Base-by-base conservation (phyloP, 2,888 invertebrate species). In the Scotopteryx bipunctaria region DNA sequence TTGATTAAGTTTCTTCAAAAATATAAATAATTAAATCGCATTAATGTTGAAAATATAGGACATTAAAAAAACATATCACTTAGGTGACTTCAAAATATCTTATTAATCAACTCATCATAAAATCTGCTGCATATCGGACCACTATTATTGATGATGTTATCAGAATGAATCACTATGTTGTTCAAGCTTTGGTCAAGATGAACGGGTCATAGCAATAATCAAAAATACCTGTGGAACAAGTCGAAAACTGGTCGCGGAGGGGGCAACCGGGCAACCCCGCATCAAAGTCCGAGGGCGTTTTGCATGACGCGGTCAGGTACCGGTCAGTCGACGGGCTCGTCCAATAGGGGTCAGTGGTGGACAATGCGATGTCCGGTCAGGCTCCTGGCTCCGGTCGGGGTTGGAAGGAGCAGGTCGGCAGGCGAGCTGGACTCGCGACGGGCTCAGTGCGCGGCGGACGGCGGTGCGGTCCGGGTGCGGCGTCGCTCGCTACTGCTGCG, bases 401-500 rank as follows among this genome's bases (percentile, higher is more conserved):
- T 75, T 67, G 35, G 68, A 62, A 44, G 69, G 69, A 78, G 71
- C 82, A 73, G 81, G 78, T 80, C 73, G 55, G 61, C 60, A 13
- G 61, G 48, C 37, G 50, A 29, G 56, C 36, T 51, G 58, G 53
- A 61, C 55, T 15, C 9, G 63, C 50, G 51, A 25, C 41, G 31
- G 52, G 65, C 63, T 67, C 70, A 71, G 69, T 72, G 76, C 72
- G 70, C 72, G 74, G 70, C 67, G 67, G 79, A 58, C 81, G 78
- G 73, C 77, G 78, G 86, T 87, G 88, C 86, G 86, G 82, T 81
- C 77, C 81, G 86, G 86, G 74, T 83, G 89, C 88, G 79, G 73
- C 78, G 80, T 73, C 66, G 72, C 77, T 80, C 74, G 76, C 85
- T 86, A 89, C 89, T 89, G 88, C 82, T 70, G 71, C 64, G 68